Evolutionary conservation across 2,888 invertebrate species (phyloP), one percentile per base, ranked within the genome.

Genomic region (Caenorhabditis uteleia): DNA sequence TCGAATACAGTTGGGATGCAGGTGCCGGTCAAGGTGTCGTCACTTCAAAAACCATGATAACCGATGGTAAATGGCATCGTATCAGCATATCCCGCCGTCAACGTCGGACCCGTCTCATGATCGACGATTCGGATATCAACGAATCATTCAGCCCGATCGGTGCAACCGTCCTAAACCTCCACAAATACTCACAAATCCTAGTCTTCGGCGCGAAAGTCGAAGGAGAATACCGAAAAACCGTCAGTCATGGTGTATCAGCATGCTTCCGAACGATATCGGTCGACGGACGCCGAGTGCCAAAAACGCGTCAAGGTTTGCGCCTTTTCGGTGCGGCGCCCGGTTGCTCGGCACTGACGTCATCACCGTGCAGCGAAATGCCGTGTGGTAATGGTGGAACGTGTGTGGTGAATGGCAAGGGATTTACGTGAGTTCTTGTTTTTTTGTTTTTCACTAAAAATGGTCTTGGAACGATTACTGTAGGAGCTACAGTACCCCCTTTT

Each of bases 1-100:
- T 93, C 12, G 92, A 92, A 84, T 93, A 92, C 85, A 89, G 91
- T 70, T 92, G 93, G 87, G 92, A 95, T 84, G 88, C 94, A 73
- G 95, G 95, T 20, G 90, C 91, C 71, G 95, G 95, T 6, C 91
- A 91, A 84, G 93, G 91, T 33, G 85, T 90, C 50, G 90, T 75
- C 16, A 46, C 48, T 36, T 61, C 70, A 6, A 59, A 59, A 18
- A 43, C 43, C 12, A 23, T 43, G 18, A 49, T 70, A n/a, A 89
- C 90, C 26, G 91, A 92, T 82, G 91, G 92, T 5, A 88, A 88
- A 73, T 92, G 92, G 92, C 92, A 92, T 84, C 89, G 89, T 72
- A 83, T 87, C 25, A 87, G 89, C 36, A 86, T 95, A 59, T 91
- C 92, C 84, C 88, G 93, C 25, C 89, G 91, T 75, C 90, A 84